These are phyloP conservation scores for Pocillopora verrucosa DNA, from an alignment of 64 coral and sea anemone species.

Conservation along the genomic window DNA sequence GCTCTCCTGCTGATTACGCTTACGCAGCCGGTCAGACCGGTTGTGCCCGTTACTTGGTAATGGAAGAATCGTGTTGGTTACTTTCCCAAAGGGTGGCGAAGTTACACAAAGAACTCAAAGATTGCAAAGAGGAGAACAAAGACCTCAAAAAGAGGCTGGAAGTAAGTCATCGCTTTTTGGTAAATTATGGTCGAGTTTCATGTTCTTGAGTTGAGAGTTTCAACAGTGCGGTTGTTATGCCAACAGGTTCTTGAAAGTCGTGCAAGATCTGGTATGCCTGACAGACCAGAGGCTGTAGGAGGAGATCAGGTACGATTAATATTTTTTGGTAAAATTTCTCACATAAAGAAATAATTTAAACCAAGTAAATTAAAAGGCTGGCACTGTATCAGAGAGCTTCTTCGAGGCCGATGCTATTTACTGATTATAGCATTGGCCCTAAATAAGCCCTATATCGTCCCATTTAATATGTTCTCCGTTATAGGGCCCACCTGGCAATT, in stretches of 20 bases:
- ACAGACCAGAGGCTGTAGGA: slow-evolving; percentile 79
- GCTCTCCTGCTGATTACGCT: slow-evolving; percentile 69
- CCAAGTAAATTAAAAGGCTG: no score
- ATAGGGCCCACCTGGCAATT: no score
- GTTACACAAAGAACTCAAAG: slow-evolving; percentile 57
- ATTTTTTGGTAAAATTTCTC: neutral
- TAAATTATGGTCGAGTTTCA: no score
- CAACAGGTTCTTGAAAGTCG: slow-evolving; percentile 73
- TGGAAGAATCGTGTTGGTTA: slow-evolving; percentile 90
- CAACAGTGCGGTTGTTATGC: neutral
- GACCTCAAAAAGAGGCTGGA: slow-evolving; percentile 74
- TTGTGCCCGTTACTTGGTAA: slow-evolving; percentile 83
- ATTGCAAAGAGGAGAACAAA: slow-evolving; percentile 71
- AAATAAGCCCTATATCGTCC: no score
- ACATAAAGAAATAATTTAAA: neutral
- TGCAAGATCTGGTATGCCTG: slow-evolving; percentile 28
- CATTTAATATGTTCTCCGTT: no score
- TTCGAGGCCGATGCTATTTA: no score
- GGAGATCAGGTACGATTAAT: slow-evolving; percentile 62
- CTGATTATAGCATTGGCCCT: no score
- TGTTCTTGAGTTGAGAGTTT: neutral
- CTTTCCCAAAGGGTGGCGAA: slow-evolving; percentile 65
- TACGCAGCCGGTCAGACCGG: slow-evolving; percentile 77
- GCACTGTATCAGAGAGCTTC: no score
- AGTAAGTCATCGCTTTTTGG: slow-evolving; percentile 32